These are phyloP conservation scores for Trematomus bernacchii DNA, from an alignment of 2,797 vertebrate genomes.

Conservation along the genomic window DNA sequence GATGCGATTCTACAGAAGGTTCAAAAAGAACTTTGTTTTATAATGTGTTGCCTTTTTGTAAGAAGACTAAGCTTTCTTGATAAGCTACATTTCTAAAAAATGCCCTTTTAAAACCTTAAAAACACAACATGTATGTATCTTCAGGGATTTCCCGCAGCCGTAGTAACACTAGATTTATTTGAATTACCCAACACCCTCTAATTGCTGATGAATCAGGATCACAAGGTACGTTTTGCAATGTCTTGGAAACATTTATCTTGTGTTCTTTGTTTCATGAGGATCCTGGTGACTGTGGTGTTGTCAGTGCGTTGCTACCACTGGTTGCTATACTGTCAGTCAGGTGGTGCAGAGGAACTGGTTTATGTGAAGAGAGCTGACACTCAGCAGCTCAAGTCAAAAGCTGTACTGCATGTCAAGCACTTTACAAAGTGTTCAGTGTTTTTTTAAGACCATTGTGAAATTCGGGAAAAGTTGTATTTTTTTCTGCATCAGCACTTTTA, in stretches of 20 bases:
- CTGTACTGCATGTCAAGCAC: not conserved
- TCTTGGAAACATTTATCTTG: not conserved
- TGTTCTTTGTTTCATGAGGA: not conserved
- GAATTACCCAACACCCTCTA: not conserved
- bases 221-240: constrained; percentile 41
- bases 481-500: not conserved
- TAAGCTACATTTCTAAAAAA: too few relatives aligned
- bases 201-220: constrained; percentile 46
- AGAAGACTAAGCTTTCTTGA: too few relatives aligned
- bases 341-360: constrained; percentile 65
- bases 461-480: not conserved
- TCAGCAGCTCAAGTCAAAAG: constrained; percentile 7
- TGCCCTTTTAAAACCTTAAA: too few relatives aligned
- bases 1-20: too few relatives aligned
- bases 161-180: not conserved
- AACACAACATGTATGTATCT: too few relatives aligned
- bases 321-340: constrained; percentile 34
- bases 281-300: constrained; percentile 5
- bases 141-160: too few relatives aligned
- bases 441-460: not conserved
- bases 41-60: too few relatives aligned
- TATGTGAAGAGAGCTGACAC: constrained; percentile 9
- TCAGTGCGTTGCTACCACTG: not conserved
- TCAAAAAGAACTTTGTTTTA: too few relatives aligned
- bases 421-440: not conserved